Evolutionary conservation across 2,113 vertebrate species (phyloP).

Genomic region (Eonycteris spelaea): DNA sequence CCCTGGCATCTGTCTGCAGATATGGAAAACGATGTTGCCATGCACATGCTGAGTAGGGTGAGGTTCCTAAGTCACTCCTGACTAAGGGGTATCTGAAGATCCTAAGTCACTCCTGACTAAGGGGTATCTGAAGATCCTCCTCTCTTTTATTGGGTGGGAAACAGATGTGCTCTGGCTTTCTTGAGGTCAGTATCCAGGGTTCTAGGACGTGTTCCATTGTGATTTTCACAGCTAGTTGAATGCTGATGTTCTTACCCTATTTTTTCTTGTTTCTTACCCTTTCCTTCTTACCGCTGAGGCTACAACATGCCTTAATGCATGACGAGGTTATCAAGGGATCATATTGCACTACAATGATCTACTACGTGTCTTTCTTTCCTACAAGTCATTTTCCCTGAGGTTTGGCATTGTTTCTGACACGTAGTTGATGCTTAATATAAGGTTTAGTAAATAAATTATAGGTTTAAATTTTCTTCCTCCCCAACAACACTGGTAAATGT

Average conservation of each 20-base stretch:
- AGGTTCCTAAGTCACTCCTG: neutral
- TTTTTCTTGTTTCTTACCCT: neutral
- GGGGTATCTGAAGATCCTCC: neutral
- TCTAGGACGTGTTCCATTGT: neutral
- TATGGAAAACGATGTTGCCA: neutral
- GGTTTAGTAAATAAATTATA: neutral
- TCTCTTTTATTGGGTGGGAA: neutral
- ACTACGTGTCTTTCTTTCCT: neutral
- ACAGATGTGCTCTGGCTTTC: neutral
- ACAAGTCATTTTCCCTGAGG: neutral
- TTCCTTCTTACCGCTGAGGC: neutral
- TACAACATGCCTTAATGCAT: neutral
- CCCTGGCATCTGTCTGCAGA: neutral
- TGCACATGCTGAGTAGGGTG: neutral
- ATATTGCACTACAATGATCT: neutral
- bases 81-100: neutral
- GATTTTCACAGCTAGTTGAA: neutral
- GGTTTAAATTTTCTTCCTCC: neutral
- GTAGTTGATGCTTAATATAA: neutral
- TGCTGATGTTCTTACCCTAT: neutral
- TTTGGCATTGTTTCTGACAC: neutral
- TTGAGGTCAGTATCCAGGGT: neutral
- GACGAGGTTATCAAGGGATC: neutral
- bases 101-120: neutral
- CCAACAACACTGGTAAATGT: neutral